A percentile compares a stretch with the other conserved stretches of the same genome.
These are phyloP conservation scores for Ctenopoma multispine DNA, from an alignment of 2,797 vertebrate genomes.

Conservation along the genomic window DNA sequence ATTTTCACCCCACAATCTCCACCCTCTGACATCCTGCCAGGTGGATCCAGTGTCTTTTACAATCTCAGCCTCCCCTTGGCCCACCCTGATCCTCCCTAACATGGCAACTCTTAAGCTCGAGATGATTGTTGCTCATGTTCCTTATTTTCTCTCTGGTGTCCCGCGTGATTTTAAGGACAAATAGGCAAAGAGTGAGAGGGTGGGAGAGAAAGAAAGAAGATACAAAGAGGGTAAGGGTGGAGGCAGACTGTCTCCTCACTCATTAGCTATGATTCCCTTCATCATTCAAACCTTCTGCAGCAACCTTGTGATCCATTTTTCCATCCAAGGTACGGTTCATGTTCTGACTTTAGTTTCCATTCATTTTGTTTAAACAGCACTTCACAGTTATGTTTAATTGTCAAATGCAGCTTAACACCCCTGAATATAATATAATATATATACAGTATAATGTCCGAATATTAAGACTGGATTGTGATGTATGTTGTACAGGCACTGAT, in stretches of 20 bases:
- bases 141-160: slow-evolving; percentile 62
- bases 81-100: slow-evolving; percentile 6
- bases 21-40: slow-evolving; percentile 19
- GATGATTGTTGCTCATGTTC: slow-evolving; percentile 62
- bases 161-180: slow-evolving; percentile 18
- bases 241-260: slow-evolving; percentile 28
- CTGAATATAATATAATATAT: too few relatives aligned
- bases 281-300: slow-evolving; percentile 2
- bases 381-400: background rate
- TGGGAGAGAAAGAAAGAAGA: background rate
- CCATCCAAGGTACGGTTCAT: background rate
- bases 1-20: background rate
- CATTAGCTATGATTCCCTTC: slow-evolving; percentile 26
- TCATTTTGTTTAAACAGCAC: background rate
- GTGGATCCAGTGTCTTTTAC: background rate
- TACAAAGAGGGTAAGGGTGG: background rate
- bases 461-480: too few relatives aligned
- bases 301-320: slow-evolving; percentile 16
- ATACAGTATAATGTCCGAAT: too few relatives aligned
- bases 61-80: background rate
- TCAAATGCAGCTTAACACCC: too few relatives aligned
- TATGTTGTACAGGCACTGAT: too few relatives aligned
- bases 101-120: slow-evolving; percentile 25
- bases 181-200: background rate
- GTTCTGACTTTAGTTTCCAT: background rate